These are phyloP conservation scores for Lamproptera curius DNA, from an alignment of 2,888 invertebrate species.

Conservation along the genomic window DNA sequence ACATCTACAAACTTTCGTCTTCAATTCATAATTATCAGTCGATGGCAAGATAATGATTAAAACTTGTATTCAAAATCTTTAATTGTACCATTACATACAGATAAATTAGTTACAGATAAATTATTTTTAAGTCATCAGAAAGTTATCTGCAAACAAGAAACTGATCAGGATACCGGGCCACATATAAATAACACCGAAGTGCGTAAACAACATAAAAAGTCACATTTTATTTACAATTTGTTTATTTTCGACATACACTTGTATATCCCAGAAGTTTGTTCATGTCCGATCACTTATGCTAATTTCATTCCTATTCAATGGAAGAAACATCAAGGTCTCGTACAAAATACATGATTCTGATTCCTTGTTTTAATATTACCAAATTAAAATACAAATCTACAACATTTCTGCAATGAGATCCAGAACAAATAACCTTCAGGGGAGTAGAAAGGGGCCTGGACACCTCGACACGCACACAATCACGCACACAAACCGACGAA, in stretches of 20 bases:
- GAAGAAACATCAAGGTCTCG: conserved; percentile 67
- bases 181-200: neutral
- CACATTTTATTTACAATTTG: conserved; percentile 73
- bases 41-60: too few relatives aligned
- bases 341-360: conserved; percentile 76
- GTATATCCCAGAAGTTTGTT: conserved; percentile 72
- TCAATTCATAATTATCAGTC: too few relatives aligned
- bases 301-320: conserved; percentile 67
- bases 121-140: too few relatives aligned
- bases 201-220: conserved; percentile 47
- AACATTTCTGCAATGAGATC: conserved; percentile 72
- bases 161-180: too few relatives aligned
- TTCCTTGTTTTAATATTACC: conserved; percentile 53
- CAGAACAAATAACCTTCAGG: conserved; percentile 51
- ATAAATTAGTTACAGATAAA: too few relatives aligned
- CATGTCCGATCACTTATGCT: conserved; percentile 72
- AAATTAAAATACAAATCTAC: conserved; percentile 67
- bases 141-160: too few relatives aligned
- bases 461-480: conserved; percentile 27
- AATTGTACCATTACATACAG: too few relatives aligned
- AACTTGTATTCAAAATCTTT: too few relatives aligned
- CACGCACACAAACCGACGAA: conserved; percentile 28
- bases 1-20: too few relatives aligned
- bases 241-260: conserved; percentile 72
- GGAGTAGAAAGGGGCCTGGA: conserved; percentile 35